Evolutionary conservation across 2,888 invertebrate genomes (phyloP).

Genomic region (Drosophila macrospina): DNA sequence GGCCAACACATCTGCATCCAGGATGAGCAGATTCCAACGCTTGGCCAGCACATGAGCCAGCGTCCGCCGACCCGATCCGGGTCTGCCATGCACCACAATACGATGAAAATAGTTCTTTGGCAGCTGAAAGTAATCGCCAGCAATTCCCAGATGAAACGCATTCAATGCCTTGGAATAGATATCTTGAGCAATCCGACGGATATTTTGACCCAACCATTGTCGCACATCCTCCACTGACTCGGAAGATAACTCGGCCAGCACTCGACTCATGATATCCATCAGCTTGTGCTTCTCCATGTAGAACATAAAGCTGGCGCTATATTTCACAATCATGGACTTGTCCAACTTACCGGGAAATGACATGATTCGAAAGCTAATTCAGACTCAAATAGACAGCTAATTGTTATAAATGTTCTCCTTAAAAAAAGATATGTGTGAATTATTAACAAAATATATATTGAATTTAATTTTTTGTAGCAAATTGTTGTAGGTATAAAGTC

Average conservation of each 20-base stretch:
- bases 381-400: neutral
- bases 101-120: constrained; percentile 84
- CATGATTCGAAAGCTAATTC: constrained; percentile 49
- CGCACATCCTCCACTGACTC: constrained; percentile 61
- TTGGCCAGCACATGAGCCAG: constrained; percentile 86
- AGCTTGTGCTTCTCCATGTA: constrained; percentile 83
- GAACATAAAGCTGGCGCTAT: constrained; percentile 76
- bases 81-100: constrained; percentile 86
- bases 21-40: constrained; percentile 86
- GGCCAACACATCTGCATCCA: constrained; percentile 77
- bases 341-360: constrained; percentile 51
- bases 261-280: constrained; percentile 77
- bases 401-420: neutral
- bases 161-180: constrained; percentile 71
- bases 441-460: constrained; percentile 10
- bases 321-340: constrained; percentile 62
- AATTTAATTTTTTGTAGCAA: constrained; percentile 1
- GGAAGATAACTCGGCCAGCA: constrained; percentile 71
- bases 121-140: constrained; percentile 64
- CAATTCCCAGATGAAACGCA: constrained; percentile 53
- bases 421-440: neutral
- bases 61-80: constrained; percentile 87
- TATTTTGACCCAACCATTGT: constrained; percentile 76
- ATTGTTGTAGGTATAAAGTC: neutral
- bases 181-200: constrained; percentile 68